phyloP scores from a whole-genome alignment of 2,797 vertebrate species.

The Denticeps clupeoides region DNA sequence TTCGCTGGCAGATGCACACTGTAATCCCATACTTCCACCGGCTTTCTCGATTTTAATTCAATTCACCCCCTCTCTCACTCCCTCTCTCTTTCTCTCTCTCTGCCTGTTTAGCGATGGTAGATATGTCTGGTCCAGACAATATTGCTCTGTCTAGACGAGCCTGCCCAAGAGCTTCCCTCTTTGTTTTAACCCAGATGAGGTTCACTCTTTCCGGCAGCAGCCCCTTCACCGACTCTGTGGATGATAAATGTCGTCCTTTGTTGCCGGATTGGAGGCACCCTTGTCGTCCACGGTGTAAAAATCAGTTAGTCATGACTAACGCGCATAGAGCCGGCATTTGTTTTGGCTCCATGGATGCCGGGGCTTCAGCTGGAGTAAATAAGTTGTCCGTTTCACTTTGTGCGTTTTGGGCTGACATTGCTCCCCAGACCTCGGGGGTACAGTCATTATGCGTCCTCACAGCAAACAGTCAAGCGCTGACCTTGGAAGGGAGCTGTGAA shows the following conservation, averaged over 20 bases:
- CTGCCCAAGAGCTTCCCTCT: neutral
- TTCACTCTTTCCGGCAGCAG: neutral
- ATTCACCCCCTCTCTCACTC: too few relatives aligned
- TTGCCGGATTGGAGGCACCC: neutral
- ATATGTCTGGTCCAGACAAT: neutral
- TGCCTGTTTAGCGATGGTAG: neutral
- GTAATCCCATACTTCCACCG: neutral
- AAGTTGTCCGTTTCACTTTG: constrained; percentile 26
- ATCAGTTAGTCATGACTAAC: neutral
- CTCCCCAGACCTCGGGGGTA: constrained; percentile 20
- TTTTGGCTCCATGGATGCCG: neutral
- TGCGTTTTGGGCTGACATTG: constrained; percentile 26
- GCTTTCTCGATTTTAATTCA: neutral
- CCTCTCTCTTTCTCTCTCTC: neutral
- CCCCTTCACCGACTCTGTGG: neutral
- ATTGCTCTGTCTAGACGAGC: neutral
- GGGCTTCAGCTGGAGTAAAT: constrained; percentile 13
- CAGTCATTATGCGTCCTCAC: constrained; percentile 21
- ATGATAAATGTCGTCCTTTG: neutral
- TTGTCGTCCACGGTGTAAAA: neutral
- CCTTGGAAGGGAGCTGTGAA: constrained; percentile 24
- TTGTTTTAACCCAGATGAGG: neutral
- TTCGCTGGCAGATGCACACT: neutral
- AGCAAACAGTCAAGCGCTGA: constrained; percentile 13
- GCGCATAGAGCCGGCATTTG: neutral